phyloP scores from a whole-genome alignment of 2,113 vertebrate species.

The Myrmecophaga tridactyla region DNA sequence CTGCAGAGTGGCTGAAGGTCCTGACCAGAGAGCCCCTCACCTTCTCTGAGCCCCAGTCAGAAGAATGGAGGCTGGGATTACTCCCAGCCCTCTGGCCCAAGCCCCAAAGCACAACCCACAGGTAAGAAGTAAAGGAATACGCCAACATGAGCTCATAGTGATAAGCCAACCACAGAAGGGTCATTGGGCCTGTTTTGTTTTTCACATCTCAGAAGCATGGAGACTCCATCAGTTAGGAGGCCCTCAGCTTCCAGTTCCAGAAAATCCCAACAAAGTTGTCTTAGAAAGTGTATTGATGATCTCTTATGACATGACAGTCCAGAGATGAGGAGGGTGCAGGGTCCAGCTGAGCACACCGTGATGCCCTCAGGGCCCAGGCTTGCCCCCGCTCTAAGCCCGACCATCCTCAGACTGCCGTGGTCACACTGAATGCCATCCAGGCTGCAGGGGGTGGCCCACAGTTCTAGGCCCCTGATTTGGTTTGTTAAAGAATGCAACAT shows the following conservation, averaged over 20 bases:
- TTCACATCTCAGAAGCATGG: not conserved
- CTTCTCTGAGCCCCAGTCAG: not conserved
- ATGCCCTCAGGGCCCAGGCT: too few species aligned
- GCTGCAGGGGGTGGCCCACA: not conserved
- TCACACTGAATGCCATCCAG: not conserved
- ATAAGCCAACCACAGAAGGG: not conserved
- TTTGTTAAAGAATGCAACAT: too few species aligned
- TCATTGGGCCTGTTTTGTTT: not conserved
- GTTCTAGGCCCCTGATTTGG: too few species aligned
- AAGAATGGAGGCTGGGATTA: not conserved
- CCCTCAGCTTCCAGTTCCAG: not conserved
- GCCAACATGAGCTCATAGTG: not conserved
- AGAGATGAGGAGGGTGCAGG: not conserved
- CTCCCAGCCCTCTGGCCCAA: not conserved
- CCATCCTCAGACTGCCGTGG: not conserved
- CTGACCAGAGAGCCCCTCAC: not conserved
- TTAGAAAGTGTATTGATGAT: not conserved
- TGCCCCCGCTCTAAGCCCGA: not conserved
- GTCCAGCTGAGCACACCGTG: not conserved
- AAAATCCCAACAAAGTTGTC: not conserved
- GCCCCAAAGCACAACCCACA: not conserved
- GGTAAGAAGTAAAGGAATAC: not conserved
- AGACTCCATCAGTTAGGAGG: not conserved
- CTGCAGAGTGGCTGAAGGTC: not conserved
- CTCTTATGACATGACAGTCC: not conserved